Conservation (phyloP, 2,888 invertebrate species). For the Onchidella celtica region DNA sequence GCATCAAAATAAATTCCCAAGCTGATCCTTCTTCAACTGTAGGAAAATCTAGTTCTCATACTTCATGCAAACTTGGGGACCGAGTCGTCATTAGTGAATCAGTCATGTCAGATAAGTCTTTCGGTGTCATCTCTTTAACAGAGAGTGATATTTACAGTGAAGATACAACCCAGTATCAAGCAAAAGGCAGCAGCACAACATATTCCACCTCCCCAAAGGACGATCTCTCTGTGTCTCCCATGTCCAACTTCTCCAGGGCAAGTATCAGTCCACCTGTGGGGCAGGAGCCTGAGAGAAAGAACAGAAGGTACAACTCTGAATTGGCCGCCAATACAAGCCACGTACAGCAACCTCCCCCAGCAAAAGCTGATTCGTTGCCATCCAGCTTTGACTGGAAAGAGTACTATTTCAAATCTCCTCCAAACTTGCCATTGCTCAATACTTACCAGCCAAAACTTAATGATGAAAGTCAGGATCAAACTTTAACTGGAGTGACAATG, state of each 20-base stretch:
- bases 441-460: background rate
- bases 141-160: background rate
- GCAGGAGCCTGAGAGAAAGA: background rate
- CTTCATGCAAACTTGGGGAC: background rate
- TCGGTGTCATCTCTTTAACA: background rate
- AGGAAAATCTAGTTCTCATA: background rate
- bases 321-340: background rate
- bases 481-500: background rate
- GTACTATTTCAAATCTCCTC: slow-evolving; percentile 47
- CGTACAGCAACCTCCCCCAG: background rate
- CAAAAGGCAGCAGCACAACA: background rate
- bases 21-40: background rate
- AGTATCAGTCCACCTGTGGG: slow-evolving; percentile 40
- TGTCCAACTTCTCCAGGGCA: slow-evolving; percentile 48
- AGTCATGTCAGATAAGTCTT: background rate
- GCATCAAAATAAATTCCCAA: background rate
- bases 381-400: slow-evolving; percentile 56
- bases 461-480: background rate
- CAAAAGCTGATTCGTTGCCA: slow-evolving; percentile 51
- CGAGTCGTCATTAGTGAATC: background rate
- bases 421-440: background rate
- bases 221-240: slow-evolving; percentile 48
- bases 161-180: background rate
- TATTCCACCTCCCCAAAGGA: slow-evolving; percentile 37
- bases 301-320: background rate